phyloP scores from a whole-genome alignment of 2,797 vertebrate genomes.

The Lepilemur septentrionalis region DNA sequence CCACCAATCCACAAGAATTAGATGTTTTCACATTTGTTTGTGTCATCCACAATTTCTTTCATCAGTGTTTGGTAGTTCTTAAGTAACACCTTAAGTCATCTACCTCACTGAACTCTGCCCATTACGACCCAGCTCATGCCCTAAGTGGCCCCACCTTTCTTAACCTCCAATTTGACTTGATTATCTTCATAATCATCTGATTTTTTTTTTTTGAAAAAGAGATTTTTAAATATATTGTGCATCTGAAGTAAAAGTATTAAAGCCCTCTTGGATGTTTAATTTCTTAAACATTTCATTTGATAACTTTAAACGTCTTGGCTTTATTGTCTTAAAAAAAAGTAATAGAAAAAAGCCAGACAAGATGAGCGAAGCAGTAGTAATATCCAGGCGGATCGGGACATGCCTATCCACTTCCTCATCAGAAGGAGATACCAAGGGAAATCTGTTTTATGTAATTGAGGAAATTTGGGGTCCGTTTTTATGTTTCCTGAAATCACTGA shows the following conservation, averaged over 20 bases:
- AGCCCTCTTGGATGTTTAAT: not conserved
- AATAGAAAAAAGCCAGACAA: not conserved
- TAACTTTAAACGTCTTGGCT: not conserved
- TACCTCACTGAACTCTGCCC: no score
- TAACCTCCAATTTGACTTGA: not conserved
- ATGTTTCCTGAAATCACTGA: not conserved
- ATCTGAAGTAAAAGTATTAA: not conserved
- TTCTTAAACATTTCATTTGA: not conserved
- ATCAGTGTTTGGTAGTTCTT: not conserved
- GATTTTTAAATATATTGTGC: not conserved
- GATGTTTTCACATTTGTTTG: not conserved
- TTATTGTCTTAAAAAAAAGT: not conserved
- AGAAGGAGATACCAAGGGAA: not conserved
- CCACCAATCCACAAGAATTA: not conserved
- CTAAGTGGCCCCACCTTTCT: not conserved
- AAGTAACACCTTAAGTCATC: not conserved
- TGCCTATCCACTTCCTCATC: not conserved
- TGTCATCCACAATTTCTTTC: not conserved
- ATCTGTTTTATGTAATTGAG: not conserved
- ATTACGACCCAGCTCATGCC: accelerated
- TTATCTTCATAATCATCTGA: not conserved
- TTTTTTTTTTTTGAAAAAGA: not conserved
- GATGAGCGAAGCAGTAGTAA: not conserved
- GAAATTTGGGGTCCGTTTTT: not conserved
- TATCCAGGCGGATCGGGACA: not conserved